These are phyloP conservation scores for Protosalanx chinensis DNA, from an alignment of 2,797 vertebrate genomes.

Conservation along the genomic window DNA sequence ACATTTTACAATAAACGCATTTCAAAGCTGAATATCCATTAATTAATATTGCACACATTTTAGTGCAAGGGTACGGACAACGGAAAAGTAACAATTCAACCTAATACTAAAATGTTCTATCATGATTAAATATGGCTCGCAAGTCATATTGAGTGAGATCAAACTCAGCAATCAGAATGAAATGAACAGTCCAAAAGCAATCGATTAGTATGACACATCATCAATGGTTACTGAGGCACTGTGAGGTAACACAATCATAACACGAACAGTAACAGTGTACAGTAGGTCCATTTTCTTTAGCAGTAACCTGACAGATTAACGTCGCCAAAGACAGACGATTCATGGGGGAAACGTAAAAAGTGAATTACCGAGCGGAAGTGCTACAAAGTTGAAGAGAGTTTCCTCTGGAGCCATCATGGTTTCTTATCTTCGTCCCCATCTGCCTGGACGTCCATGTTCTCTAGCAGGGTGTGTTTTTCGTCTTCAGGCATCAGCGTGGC, in stretches of 20 bases:
- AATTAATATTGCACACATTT: not conserved
- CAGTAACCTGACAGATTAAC: slow-evolving; percentile 4
- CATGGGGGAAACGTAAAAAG: not conserved
- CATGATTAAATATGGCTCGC: slow-evolving; percentile 34
- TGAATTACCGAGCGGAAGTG: slow-evolving; percentile 30
- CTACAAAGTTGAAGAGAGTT: slow-evolving; percentile 42
- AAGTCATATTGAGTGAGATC: slow-evolving; percentile 3
- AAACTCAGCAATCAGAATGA: slow-evolving; percentile 5
- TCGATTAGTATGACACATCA: not conserved
- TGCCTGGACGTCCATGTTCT: slow-evolving; percentile 57
- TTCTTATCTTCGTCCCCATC: slow-evolving; percentile 50
- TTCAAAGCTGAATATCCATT: slow-evolving; percentile 10
- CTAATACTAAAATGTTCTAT: not conserved
- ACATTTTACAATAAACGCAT: not conserved
- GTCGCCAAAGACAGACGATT: slow-evolving; percentile 1
- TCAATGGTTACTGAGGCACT: slow-evolving; percentile 18
- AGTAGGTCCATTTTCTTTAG: slow-evolving; percentile 9
- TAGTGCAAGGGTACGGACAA: not conserved
- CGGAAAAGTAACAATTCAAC: slow-evolving; percentile 4
- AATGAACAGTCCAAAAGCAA: slow-evolving; percentile 12
- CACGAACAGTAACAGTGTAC: slow-evolving; percentile 17
- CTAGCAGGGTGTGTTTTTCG: slow-evolving; percentile 70
- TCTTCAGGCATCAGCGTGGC: slow-evolving; percentile 65
- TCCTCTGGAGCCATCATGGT: slow-evolving; percentile 42
- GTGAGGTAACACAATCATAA: slow-evolving; percentile 44